Evolutionary conservation across 2,113 vertebrate species (phyloP), one percentile per base, ranked within the genome.

Genomic region (Chaetodon trifascialis): DNA sequence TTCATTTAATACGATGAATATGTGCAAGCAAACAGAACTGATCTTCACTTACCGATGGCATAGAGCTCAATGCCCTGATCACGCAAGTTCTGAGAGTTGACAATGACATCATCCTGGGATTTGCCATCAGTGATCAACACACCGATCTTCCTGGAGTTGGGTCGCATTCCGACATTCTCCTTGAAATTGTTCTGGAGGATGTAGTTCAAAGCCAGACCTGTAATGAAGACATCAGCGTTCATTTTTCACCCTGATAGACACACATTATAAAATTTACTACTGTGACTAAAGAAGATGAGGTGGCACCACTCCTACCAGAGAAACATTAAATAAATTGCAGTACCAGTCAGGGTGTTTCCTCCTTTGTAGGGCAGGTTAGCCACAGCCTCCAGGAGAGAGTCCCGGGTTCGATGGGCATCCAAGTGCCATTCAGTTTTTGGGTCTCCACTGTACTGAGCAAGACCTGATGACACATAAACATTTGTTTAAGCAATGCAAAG

Each of bases 351-450:
- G 36, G 98, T 99, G 86, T 99, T 99, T 93, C 98, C 98, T 87
- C 98, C 98, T 94, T 99, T 99, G 94, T 99, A 99, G 0, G 98
- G 98, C 66, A 99, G 92, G 64, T 97, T 98, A 12, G 95, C 87
- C 68, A 99, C 96, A 54, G 98, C 97, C 0, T 98, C 96, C 89
- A 99, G 64, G 82, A 99, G 95, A 64, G 95, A 93, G 0, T 95
- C 93, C 76, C 97, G 96, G 62, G 96, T 97, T 88, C 0, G 76
- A 85, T 99, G 96, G 74, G 96, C 68, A 68, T 99, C 96, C 81
- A 99, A 94, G 59, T 99, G 96, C 98, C 98, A 99, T 86, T 99
- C 97, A 59, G 97, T 99, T 90, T 98, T 97, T 77, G 98, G 98
- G 89, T 99, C 98, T 78, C 98, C 98, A 67, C 98, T 99, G 85